Base-by-base conservation (phyloP, 2,797 vertebrate genomes). In the Pteropus rufus region DNA sequence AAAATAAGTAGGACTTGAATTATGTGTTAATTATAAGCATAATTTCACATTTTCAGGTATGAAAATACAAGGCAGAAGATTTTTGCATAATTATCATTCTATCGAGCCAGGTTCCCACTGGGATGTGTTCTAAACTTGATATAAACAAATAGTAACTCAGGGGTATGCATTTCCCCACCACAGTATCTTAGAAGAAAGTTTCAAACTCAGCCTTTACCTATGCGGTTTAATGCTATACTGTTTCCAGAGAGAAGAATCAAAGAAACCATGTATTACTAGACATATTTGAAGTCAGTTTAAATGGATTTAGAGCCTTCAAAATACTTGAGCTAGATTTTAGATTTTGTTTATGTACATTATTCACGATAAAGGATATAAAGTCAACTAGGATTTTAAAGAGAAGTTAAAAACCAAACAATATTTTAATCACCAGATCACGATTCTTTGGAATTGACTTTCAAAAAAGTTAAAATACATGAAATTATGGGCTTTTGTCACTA, bases 181-280 rank as follows among this genome's bases (percentile, higher is more conserved):
- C 2, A 81, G 29, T 70, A 86, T 34, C 36, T 90, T 56, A 89
- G n/a, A 92, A 93, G 4, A 60, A 83, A 79, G 21, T 84, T 80
- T 81, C 46, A 81, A 52, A 97, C 77, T 76, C 36, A 41, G 23
- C 58, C 24, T 81, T 96, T 81, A 76, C 21, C 81, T 90, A 94
- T 83, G 67, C 23, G 84, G 36, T 76, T 81, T 85, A 88, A 80
- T 64, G 39, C n/a, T 70, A 93, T 64, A 75, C 52, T 76, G 49
- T 89, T 81, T 91, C 39, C 82, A 91, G 23, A 96, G 81, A 73
- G 36, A 82, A 91, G n/a, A 95, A 60, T 91, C 67, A 92, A 86
- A 70, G 93, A 93, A 88, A 91, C 3, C 2, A 16, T 62, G 44
- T 73, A 82, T 91, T 84, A 54, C 19, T 73, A 93, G 60, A 75